Evolutionary conservation across 2,113 vertebrate species (phyloP).

Genomic region (Serilophus lunatus): DNA sequence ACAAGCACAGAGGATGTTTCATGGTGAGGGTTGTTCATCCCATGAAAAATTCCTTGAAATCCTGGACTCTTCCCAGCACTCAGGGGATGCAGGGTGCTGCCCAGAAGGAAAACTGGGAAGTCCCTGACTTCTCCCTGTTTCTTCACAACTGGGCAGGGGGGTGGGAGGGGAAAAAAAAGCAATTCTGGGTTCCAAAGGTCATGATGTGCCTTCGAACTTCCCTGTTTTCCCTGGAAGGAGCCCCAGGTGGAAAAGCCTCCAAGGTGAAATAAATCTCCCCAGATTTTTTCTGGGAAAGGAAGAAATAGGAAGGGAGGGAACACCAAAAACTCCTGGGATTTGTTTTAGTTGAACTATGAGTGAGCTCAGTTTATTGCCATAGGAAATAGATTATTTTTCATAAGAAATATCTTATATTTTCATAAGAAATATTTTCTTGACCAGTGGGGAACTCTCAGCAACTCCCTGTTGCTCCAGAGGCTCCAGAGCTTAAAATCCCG

Average conservation of each 20-base stretch:
- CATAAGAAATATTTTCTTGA: too few species aligned
- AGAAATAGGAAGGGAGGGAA: not conserved
- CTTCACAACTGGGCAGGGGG: too few species aligned
- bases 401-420: too few species aligned
- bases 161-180: too few species aligned
- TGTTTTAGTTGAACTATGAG: not conserved
- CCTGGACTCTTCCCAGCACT: not conserved
- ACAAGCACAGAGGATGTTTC: not conserved
- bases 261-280: too few species aligned
- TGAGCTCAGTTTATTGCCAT: not conserved
- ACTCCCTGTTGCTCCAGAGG: too few species aligned
- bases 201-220: not conserved
- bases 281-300: too few species aligned
- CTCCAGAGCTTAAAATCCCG: too few species aligned
- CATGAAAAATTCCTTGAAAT: not conserved
- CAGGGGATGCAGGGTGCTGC: not conserved
- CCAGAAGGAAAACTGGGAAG: not conserved
- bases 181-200: not conserved
- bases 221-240: too few species aligned
- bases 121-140: not conserved
- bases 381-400: too few species aligned
- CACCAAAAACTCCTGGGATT: not conserved
- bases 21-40: not conserved
- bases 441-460: too few species aligned
- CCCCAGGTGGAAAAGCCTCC: not conserved